Base-by-base conservation (phyloP, 2,113 vertebrate species). In the Nothobranchius furzeri region DNA sequence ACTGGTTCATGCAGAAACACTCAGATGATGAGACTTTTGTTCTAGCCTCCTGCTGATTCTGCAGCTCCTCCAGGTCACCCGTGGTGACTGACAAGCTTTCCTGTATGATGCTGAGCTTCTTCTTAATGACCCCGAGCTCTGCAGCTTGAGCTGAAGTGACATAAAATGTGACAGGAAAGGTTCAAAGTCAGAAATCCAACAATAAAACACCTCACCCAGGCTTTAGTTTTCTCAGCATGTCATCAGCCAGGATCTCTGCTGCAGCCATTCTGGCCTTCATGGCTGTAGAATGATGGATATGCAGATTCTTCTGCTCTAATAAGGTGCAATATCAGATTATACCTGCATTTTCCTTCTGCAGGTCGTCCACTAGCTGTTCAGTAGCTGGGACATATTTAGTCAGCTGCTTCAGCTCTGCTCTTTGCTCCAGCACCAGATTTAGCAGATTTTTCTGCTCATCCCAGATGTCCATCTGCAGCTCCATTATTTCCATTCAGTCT, bases 41-140 rank as follows among this genome's bases (percentile, higher is more conserved):
- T 60, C 60, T 69, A 80, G 70, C 73, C 58, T 82, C 60, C 49
- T 69, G 73, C 37, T 78, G 53, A 62, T 53, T 24, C 49, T 79
- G 37, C 17, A 81, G 59, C 25, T 68, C 46, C 3, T 58, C 30
- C 6, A 70, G 0, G 0, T 4, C 7, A 9, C 15, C 4, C 48
- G 67, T 47, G 63, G 15, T 48, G 20, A 11, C 65, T 9, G 13
- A 68, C 47, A 68, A 0, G 9, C 47, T 58, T 56, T 62, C 9
- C 57, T 57, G 45, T n/a, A 83, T n/a, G 42, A 49, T 3, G 13
- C 3, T 3, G 14, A 80, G 24, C 15, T 42, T 4, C 24, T 60
- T 35, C 25, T 78, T 49, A 66, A 10, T 0, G 2, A 11, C 40
- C 42, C 17, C 24, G 6, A 73, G 15, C 10, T 83, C 79, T 58